A percentile compares a stretch with the other conserved stretches of the same genome.
These are phyloP conservation scores for Rhizomys pruinosus DNA, from an alignment of 2,113 vertebrate species.

Conservation along the genomic window DNA sequence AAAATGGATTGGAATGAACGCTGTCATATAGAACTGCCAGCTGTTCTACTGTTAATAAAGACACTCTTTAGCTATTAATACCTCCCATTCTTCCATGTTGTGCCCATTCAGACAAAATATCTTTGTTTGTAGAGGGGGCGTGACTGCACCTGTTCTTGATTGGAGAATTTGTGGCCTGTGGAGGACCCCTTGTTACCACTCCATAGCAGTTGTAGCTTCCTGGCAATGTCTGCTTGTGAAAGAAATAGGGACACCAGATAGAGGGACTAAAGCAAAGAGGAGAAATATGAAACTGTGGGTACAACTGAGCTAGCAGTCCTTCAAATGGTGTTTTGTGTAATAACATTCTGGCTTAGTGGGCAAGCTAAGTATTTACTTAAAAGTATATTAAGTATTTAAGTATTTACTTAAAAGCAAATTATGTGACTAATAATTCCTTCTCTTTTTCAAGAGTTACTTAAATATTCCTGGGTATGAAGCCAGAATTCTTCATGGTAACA, in stretches of 20 bases:
- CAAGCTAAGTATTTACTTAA: neutral
- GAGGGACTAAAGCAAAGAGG: neutral
- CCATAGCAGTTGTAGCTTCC: neutral
- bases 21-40: constrained; percentile 85
- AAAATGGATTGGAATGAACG: constrained; percentile 87
- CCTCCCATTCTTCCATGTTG: constrained; percentile 81
- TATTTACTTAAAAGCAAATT: constrained; percentile 40
- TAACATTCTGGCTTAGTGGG: neutral
- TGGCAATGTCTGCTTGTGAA: constrained; percentile 15
- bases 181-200: constrained; percentile 21
- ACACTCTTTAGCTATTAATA: constrained; percentile 86
- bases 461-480: neutral
- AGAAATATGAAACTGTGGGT: neutral
- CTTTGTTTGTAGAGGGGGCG: constrained; percentile 77
- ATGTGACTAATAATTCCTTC: neutral
- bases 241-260: neutral
- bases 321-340: neutral
- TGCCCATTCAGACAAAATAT: constrained; percentile 77
- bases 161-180: constrained; percentile 63
- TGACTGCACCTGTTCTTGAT: constrained; percentile 84
- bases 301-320: neutral
- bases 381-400: no score
- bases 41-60: constrained; percentile 88
- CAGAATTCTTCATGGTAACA: neutral
- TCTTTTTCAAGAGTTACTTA: neutral